phyloP scores from a whole-genome alignment of 2,797 vertebrate genomes.

The Paedocypris micromegethes region DNA sequence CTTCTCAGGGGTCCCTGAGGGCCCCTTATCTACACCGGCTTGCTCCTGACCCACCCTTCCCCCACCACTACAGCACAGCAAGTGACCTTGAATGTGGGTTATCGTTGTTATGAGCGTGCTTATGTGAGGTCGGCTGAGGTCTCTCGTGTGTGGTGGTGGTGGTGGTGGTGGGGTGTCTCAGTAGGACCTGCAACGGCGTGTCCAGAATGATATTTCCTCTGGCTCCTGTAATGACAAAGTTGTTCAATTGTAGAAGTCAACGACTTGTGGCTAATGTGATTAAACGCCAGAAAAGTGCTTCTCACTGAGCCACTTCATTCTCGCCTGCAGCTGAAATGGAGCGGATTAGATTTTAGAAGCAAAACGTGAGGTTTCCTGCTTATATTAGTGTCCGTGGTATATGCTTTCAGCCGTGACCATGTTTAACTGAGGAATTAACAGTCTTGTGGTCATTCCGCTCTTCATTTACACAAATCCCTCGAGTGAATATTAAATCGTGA shows the following conservation, averaged over 20 bases:
- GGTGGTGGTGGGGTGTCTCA: constrained; percentile 19
- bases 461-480: too few species aligned
- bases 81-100: constrained; percentile 71
- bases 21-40: constrained; percentile 1
- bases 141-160: constrained; percentile 42
- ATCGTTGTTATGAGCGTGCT: constrained; percentile 69
- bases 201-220: neutral
- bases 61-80: constrained; percentile 48
- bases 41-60: constrained; percentile 22
- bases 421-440: too few species aligned
- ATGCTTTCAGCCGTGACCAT: neutral
- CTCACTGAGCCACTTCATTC: constrained; percentile 6
- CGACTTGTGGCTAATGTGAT: neutral
- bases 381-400: neutral
- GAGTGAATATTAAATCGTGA: too few species aligned
- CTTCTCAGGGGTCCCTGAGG: constrained; percentile 8
- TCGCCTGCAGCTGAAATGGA: constrained; percentile 9
- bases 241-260: neutral
- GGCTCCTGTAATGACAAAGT: neutral
- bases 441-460: too few species aligned
- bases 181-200: neutral
- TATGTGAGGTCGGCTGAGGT: constrained; percentile 62
- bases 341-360: constrained; percentile 5
- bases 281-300: neutral
- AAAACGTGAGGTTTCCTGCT: neutral